These are phyloP conservation scores for Drepana arcuata DNA, from an alignment of 1,140 invertebrate genomes.

Conservation along the genomic window DNA sequence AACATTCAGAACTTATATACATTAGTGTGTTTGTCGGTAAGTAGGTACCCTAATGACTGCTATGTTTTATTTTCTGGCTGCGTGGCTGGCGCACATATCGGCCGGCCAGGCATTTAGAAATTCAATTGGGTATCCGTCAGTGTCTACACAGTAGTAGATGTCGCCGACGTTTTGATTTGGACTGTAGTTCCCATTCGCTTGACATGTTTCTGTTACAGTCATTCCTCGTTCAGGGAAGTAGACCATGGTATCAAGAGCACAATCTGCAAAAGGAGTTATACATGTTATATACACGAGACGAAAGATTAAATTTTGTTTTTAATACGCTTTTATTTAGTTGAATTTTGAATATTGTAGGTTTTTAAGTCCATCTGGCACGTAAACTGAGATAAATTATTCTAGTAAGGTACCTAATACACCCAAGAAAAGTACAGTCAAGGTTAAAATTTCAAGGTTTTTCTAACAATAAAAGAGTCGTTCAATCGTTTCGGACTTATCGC, in stretches of 20 bases:
- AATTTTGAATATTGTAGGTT: too few species aligned
- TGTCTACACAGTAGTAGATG: constrained; percentile 69
- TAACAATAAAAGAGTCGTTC: constrained; percentile 9
- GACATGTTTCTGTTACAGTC: constrained; percentile 54
- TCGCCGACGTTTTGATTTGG: constrained; percentile 55
- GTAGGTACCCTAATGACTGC: background rate
- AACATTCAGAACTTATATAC: too few species aligned
- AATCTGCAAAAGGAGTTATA: constrained; percentile 53
- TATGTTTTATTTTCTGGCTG: constrained; percentile 1
- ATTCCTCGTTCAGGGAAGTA: constrained; percentile 60
- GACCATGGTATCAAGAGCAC: constrained; percentile 65
- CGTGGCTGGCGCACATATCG: constrained; percentile 22
- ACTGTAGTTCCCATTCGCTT: constrained; percentile 70
- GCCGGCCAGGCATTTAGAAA: constrained; percentile 26
- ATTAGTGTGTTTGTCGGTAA: too few species aligned
- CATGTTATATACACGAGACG: background rate
- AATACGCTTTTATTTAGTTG: too few species aligned
- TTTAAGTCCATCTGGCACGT: too few species aligned
- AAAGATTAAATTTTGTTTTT: too few species aligned
- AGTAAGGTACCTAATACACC: too few species aligned
- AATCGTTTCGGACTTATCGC: constrained; percentile 13
- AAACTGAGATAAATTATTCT: too few species aligned
- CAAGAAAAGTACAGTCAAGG: constrained; percentile 2
- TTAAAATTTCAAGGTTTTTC: constrained; percentile 13
- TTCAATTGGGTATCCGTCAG: constrained; percentile 61